These are phyloP conservation scores for Porites rus DNA, from an alignment of 92 coral and sea anemone genomes.

Conservation along the genomic window DNA sequence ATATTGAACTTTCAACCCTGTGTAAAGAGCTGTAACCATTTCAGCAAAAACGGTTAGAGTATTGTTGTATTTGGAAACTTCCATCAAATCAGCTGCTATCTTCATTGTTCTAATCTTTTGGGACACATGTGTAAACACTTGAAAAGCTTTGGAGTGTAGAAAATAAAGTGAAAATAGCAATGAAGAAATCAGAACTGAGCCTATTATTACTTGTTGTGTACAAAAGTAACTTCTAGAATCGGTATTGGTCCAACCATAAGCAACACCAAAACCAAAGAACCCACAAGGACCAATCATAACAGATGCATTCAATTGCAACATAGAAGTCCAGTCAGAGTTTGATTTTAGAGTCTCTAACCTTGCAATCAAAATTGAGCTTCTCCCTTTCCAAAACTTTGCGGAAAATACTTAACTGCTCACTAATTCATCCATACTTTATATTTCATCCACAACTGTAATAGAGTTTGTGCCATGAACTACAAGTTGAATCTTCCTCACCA, in stretches of 20 bases:
- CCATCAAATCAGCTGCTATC: not conserved
- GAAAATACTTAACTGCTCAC: not conserved
- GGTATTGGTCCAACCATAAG: not conserved
- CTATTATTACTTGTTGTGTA: not conserved
- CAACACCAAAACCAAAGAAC: not conserved
- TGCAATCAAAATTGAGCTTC: constrained; percentile 4
- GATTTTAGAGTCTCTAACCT: not conserved
- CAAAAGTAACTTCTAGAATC: not conserved
- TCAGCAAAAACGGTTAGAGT: constrained; percentile 10
- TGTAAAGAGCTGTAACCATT: constrained; percentile 1
- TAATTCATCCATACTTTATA: not conserved
- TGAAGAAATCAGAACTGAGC: not conserved
- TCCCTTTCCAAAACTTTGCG: not conserved
- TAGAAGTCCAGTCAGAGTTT: constrained; percentile 4
- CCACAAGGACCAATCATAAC: not conserved
- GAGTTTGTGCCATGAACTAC: too few relatives aligned
- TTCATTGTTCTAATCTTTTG: not conserved
- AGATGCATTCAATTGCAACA: not conserved
- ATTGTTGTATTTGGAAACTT: not conserved
- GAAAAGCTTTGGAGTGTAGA: constrained; percentile 12
- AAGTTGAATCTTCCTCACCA: too few relatives aligned
- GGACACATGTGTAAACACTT: not conserved
- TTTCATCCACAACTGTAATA: too few relatives aligned
- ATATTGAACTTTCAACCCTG: not conserved
- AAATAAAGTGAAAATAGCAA: not conserved